Evolutionary conservation across 2,113 vertebrate species (phyloP).

Genomic region (Conger conger): DNA sequence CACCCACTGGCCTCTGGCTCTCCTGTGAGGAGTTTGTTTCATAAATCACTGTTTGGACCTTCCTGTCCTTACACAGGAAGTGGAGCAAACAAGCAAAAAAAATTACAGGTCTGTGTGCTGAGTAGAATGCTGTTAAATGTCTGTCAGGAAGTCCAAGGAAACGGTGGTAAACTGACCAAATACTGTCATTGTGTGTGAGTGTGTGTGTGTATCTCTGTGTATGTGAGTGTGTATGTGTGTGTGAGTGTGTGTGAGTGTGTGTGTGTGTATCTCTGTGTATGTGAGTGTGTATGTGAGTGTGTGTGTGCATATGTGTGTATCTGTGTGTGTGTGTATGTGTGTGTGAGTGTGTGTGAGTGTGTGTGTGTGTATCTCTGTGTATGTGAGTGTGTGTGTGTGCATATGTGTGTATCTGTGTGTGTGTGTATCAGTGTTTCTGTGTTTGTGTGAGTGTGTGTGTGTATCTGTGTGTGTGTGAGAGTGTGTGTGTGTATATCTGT

Average conservation of each 20-base stretch:
- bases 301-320: conserved; percentile 18
- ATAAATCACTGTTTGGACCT: neutral
- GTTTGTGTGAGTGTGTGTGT: neutral
- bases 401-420: conserved; percentile 1
- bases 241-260: conserved; percentile 3
- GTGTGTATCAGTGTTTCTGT: no score
- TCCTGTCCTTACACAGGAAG: neutral
- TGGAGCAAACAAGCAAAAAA: neutral
- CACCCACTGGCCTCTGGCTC: neutral
- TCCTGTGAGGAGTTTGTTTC: neutral
- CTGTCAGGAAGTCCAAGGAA: neutral
- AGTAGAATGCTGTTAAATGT: neutral
- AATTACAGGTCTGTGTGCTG: neutral
- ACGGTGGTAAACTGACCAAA: neutral
- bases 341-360: no score
- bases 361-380: no score
- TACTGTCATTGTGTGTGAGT: neutral
- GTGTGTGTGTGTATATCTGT: no score
- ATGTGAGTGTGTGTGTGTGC: no score
- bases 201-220: conserved; percentile 6
- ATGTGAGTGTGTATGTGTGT: no score
- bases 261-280: conserved; percentile 8
- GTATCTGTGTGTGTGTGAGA: conserved; percentile 14
- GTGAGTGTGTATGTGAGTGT: no score
- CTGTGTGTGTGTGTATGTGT: conserved; percentile 4